Conservation (phyloP, 1,140 invertebrate genomes). For the Hylaeus anthracinus region DNA sequence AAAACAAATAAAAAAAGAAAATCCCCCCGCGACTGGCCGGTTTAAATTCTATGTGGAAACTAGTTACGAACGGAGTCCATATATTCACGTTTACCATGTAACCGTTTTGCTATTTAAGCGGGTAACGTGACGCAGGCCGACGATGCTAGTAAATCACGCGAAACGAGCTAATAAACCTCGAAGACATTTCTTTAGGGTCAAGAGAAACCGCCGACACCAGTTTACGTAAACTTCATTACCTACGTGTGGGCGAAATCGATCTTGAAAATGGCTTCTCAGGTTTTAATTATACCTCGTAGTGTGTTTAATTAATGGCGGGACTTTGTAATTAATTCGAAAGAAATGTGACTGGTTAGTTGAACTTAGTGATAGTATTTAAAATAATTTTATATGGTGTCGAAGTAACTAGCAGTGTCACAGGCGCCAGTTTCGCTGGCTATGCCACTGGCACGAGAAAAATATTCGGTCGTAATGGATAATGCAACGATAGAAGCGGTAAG, state of each 20-base stretch:
- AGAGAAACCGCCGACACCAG: not conserved
- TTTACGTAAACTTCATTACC: not conserved
- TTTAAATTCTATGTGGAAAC: conserved; percentile 16
- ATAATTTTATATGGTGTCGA: too few species aligned
- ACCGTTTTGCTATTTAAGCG: conserved; percentile 12
- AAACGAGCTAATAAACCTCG: not conserved
- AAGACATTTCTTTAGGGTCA: not conserved
- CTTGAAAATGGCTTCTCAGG: too few species aligned
- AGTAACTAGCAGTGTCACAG: too few species aligned
- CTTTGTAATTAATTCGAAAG: too few species aligned
- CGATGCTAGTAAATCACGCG: not conserved
- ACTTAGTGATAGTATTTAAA: too few species aligned
- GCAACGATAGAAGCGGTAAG: not conserved
- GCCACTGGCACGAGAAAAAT: too few species aligned
- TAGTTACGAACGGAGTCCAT: conserved; percentile 24
- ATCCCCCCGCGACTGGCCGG: not conserved
- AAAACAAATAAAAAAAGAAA: too few species aligned
- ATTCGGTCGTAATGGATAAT: not conserved
- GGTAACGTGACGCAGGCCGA: conserved; percentile 18
- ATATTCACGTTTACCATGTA: conserved; percentile 21
- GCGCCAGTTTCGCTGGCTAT: too few species aligned
- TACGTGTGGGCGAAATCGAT: too few species aligned
- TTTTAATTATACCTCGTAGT: not conserved
- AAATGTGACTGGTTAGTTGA: too few species aligned
- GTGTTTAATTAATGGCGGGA: not conserved